Percentiles rank a stretch among this genome's conserved stretches.
These are phyloP conservation scores for Xiphophorus hellerii DNA, from an alignment of 2,113 vertebrate genomes.

Conservation along the genomic window DNA sequence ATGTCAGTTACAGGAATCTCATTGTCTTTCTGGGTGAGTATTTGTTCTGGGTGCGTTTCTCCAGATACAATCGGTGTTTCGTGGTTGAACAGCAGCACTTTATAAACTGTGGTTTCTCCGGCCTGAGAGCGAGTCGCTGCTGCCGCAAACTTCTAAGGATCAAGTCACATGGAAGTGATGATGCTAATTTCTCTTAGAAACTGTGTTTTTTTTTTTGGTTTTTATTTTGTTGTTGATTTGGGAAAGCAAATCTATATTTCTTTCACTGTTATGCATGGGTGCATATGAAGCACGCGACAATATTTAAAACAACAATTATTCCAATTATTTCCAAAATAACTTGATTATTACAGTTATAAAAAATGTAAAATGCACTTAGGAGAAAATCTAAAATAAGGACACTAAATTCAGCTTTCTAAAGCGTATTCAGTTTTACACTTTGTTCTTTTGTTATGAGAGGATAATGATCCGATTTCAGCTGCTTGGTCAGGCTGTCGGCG, in stretches of 20 bases:
- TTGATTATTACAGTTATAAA: neutral
- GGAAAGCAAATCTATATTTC: too few species aligned
- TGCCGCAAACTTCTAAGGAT: neutral
- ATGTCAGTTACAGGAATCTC: neutral
- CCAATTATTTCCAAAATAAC: neutral
- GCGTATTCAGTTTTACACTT: neutral
- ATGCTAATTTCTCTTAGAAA: neutral
- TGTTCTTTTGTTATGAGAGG: neutral
- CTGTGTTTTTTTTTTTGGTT: neutral
- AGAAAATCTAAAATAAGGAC: too few species aligned
- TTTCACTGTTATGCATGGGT: neutral
- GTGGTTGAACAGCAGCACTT: neutral
- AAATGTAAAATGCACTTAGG: neutral
- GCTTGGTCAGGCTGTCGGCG: neutral
- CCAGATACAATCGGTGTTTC: constrained; percentile 30
- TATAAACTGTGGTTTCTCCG: too few species aligned
- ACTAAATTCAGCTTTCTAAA: too few species aligned
- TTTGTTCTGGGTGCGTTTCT: constrained; percentile 9
- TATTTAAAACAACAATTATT: neutral
- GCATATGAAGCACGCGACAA: neutral
- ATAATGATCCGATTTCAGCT: neutral
- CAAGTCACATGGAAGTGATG: neutral
- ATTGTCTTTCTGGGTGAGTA: neutral
- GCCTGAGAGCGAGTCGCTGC: too few species aligned
- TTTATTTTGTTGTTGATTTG: too few species aligned